Base-by-base conservation (phyloP, 1,140 invertebrate genomes). In the Magallana angulata region DNA sequence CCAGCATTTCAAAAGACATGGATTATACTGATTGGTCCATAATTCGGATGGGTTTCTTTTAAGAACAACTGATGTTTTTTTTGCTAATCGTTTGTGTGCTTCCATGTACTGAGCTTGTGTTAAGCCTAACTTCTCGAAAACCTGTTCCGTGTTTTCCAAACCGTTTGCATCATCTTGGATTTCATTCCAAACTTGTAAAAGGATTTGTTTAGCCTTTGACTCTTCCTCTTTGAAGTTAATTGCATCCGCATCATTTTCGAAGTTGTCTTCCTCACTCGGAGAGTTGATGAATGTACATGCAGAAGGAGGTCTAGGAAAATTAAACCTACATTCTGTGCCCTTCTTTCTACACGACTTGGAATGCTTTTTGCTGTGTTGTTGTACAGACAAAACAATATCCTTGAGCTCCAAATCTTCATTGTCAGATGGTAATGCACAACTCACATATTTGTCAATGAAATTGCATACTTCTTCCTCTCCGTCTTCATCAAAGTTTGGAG, bases 401-500 rank as follows among this genome's bases (percentile, higher is more conserved):
- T 24, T 24, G 24, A 24, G 24, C 24, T 24, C 24, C 24, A 24
- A 24, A 24, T 24, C 24, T 24, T 24, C 24, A 24, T 24, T 1
- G 24, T 24, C 24, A 24, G 24, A 24, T 24, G 24, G 24, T 24
- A 24, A 1, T 24, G 24, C 24, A 24, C 24, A 24, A 24, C 24
- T 24, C 24, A 24, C 24, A 24, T 24, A 24, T 24, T 24, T 24
- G 24, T 24, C 24, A 24, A 24, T 24, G 1, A 24, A 24, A 24
- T 24, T 24, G 24, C 24, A 24, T 1, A 24, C 24, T 24, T 24
- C 24, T 24, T 24, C 24, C 24, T 24, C 24, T 30, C n/a, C 59
- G 80, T 90, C 59, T 80, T 85, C 16, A 16, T 80, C 82, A 56
- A 86, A 92, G 76, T 82, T 71, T 83, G 94, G 94, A 59, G 91